Evolutionary conservation across 2,797 vertebrate species (phyloP).

Genomic region (Tauraco hartlaubi): DNA sequence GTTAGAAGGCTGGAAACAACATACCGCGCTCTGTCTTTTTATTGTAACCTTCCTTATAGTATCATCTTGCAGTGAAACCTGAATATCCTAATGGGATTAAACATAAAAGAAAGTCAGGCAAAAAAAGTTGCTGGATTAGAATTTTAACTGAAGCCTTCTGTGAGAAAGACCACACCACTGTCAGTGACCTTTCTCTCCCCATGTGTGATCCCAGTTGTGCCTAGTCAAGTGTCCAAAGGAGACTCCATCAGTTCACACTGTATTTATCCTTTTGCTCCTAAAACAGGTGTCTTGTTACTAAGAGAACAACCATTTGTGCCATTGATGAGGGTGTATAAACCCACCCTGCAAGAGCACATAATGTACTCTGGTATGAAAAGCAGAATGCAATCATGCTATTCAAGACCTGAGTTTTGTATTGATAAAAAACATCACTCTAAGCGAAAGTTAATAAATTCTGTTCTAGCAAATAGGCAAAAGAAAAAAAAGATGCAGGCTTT

Average conservation of each 20-base stretch:
- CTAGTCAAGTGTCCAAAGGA: conserved; percentile 62
- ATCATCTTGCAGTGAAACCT: conserved; percentile 81
- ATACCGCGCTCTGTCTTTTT: conserved; percentile 48
- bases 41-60: conserved; percentile 67
- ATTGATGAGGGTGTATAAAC: neutral
- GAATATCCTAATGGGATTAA: conserved; percentile 77
- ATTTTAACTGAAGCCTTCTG: conserved; percentile 64
- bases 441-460: neutral
- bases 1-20: conserved; percentile 60
- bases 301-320: conserved; percentile 34
- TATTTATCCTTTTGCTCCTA: conserved; percentile 63
- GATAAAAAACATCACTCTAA: neutral
- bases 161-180: conserved; percentile 70
- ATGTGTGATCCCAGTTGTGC: conserved; percentile 39
- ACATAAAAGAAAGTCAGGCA: conserved; percentile 71
- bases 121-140: conserved; percentile 56
- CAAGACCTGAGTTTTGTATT: neutral
- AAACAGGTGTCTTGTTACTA: conserved; percentile 72
- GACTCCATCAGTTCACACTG: conserved; percentile 26
- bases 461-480: neutral
- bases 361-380: neutral
- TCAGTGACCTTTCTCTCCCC: conserved; percentile 53
- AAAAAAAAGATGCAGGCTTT: neutral
- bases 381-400: neutral
- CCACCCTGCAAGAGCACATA: neutral